phyloP scores from a whole-genome alignment of 2,797 vertebrate genomes.

The Pteropus rufus region DNA sequence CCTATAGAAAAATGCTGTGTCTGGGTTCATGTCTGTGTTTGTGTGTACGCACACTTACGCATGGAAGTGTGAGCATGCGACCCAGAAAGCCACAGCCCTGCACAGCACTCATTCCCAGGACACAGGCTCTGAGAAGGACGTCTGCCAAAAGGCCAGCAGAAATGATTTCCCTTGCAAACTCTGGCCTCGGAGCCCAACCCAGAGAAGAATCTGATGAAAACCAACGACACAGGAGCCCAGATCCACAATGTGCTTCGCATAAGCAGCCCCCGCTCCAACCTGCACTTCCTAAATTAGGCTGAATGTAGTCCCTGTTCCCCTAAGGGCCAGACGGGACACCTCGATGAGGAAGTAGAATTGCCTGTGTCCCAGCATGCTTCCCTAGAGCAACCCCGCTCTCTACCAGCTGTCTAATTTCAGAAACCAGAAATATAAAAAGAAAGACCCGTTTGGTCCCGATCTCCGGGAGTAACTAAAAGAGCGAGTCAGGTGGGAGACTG shows the following conservation, averaged over 20 bases:
- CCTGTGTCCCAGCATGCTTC: constrained; percentile 31
- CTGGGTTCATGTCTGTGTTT: background rate
- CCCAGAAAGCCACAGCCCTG: background rate
- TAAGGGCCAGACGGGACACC: background rate
- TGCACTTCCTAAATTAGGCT: constrained; percentile 50
- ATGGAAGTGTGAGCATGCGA: background rate
- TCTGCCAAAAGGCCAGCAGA: constrained; percentile 40
- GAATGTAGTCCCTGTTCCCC: constrained; percentile 21
- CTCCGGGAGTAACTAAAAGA: constrained; percentile 35
- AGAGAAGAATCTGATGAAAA: background rate
- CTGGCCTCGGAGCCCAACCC: background rate
- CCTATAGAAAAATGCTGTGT: background rate
- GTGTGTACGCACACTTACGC: background rate
- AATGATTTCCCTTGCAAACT: constrained; percentile 69
- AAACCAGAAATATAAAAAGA: constrained; percentile 57
- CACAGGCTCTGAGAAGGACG: background rate
- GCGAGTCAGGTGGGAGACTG: constrained; percentile 56
- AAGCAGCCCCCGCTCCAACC: background rate
- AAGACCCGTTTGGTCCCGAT: background rate
- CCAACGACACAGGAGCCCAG: background rate
- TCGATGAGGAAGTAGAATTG: constrained; percentile 1
- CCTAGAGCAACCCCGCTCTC: constrained; percentile 6
- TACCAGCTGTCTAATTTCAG: constrained; percentile 8
- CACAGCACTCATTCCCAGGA: background rate
- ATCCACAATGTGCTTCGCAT: background rate